Conservation (phyloP, 92 coral and sea anemone species). For the Zoanthus sansibaricus region DNA sequence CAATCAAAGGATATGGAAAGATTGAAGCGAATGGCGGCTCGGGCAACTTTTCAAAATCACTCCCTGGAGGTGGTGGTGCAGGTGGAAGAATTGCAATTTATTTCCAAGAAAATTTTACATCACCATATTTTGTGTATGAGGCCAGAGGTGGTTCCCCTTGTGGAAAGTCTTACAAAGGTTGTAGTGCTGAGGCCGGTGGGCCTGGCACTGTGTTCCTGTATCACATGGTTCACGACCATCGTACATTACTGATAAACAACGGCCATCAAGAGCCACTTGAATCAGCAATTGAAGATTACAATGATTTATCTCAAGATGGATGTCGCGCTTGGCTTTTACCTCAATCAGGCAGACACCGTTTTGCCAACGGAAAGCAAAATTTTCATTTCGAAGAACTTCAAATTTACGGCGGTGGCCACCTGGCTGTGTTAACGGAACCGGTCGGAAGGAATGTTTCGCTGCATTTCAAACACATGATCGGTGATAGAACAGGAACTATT, state of each 20-base stretch:
- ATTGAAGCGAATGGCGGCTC: slow-evolving; percentile 75
- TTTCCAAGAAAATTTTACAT: slow-evolving; percentile 67
- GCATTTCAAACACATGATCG: slow-evolving; percentile 72
- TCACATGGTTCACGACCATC: slow-evolving; percentile 75
- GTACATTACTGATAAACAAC: slow-evolving; percentile 70
- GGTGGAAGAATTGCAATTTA: slow-evolving; percentile 82
- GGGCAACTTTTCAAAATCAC: slow-evolving; percentile 43
- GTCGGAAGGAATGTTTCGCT: slow-evolving; percentile 61
- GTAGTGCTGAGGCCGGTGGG: slow-evolving; percentile 81
- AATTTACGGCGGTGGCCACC: slow-evolving; percentile 78
- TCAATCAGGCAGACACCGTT: slow-evolving; percentile 71
- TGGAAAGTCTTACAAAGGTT: no score
- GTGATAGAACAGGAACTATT: slow-evolving; percentile 73
- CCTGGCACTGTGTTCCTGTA: slow-evolving; percentile 82
- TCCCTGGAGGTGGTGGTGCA: slow-evolving; percentile 79
- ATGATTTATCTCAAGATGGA: slow-evolving; percentile 70
- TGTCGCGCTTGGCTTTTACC: slow-evolving; percentile 82
- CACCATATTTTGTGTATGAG: slow-evolving; percentile 75
- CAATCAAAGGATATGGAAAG: slow-evolving; percentile 72
- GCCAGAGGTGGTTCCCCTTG: slow-evolving; percentile 72
- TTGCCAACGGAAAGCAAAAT: slow-evolving; percentile 65
- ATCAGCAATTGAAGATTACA: slow-evolving; percentile 66
- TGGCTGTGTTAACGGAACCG: slow-evolving; percentile 74
- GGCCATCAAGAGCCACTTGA: slow-evolving; percentile 73
- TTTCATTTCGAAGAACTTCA: slow-evolving; percentile 82